A percentile compares a stretch with the other conserved stretches of the same genome.
Evolutionary conservation across 2,797 vertebrate species (phyloP).

Genomic region (Oreonectes daqikongensis): DNA sequence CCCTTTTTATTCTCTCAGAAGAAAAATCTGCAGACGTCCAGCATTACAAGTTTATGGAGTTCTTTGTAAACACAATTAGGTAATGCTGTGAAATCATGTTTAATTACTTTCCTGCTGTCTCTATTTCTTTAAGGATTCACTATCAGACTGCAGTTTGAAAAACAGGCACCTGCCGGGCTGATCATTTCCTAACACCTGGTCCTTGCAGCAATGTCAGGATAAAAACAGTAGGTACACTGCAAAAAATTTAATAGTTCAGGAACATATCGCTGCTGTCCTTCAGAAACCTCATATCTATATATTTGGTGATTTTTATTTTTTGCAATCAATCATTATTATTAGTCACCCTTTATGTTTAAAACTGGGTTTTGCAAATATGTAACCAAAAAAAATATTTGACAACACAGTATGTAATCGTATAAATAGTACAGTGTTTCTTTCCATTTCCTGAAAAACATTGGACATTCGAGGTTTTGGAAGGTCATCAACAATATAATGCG

Average conservation of each 20-base stretch:
- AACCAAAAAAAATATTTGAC: no score
- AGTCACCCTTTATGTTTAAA: no score
- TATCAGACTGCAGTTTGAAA: conserved; percentile 21
- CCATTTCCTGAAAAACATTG: no score
- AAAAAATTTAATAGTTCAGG: neutral
- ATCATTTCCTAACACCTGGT: conserved; percentile 20
- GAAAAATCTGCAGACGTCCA: conserved; percentile 29
- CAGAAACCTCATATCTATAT: no score
- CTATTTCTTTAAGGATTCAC: conserved; percentile 45
- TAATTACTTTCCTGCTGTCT: conserved; percentile 66
- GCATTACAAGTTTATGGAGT: conserved; percentile 50
- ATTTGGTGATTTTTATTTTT: no score
- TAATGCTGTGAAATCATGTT: conserved; percentile 71
- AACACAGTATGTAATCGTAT: no score
- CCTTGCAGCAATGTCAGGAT: conserved; percentile 30
- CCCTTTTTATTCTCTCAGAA: conserved; percentile 41
- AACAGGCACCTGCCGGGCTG: conserved; percentile 41
- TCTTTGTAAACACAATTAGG: conserved; percentile 61
- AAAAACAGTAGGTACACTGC: neutral
- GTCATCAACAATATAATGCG: no score
- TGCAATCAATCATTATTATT: no score
- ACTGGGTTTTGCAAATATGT: no score
- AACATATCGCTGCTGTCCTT: neutral
- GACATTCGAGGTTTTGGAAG: no score
- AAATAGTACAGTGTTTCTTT: no score